Base-by-base conservation (phyloP, 1,140 invertebrate species). In the Thaumatotibia leucotreta region DNA sequence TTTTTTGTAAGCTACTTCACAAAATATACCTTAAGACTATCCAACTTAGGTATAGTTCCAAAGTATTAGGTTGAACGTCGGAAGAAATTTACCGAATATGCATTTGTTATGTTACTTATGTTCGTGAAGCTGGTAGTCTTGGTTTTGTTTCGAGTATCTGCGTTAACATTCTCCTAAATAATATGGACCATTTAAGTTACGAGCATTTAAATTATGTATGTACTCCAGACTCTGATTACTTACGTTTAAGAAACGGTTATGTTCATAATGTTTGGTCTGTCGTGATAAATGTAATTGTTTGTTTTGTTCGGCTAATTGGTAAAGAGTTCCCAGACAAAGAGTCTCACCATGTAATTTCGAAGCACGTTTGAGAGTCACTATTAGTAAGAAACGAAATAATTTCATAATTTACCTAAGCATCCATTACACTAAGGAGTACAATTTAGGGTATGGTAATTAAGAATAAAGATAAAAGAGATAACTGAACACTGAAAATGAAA, bases 151-250 rank as follows among this genome's bases (percentile, higher is more conserved):
- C 11, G 24, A 29, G 52, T 58, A 58, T 24, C 50, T 52, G 23
- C 50, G n/a, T 58, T 31, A 27, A 58, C 24, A 58, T 58, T 58
- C 52, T 58, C 24, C n/a, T 58, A 27, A 29, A 17, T 58, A 27
- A 58, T 58, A 17, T 58, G 52, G 11, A 27, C 27, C 52, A 27
- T n/a, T 58, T 58, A 58, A 20, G 39, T 45, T 45, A 45, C 20
- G 39, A 45, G 14, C 2, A 14, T 58, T 31, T 29, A 17, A 6
- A 58, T 58, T 14, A 58, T 20, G 11, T 58, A 14, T 14, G 52
- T 58, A 49, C 9, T n/a, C 23, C 50, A 14, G 52, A 58, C 50
- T 54, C 11, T 24, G 50, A 24, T 54, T 24, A 24, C 39, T 17
- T 6, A 17, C 17, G 6, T 17, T 45, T 45, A 20, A 45, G n/a